A percentile compares a stretch with the other conserved stretches of the same genome.
phyloP scores from a whole-genome alignment of 2,113 vertebrate genomes.

The Gallinago paraguaiae region DNA sequence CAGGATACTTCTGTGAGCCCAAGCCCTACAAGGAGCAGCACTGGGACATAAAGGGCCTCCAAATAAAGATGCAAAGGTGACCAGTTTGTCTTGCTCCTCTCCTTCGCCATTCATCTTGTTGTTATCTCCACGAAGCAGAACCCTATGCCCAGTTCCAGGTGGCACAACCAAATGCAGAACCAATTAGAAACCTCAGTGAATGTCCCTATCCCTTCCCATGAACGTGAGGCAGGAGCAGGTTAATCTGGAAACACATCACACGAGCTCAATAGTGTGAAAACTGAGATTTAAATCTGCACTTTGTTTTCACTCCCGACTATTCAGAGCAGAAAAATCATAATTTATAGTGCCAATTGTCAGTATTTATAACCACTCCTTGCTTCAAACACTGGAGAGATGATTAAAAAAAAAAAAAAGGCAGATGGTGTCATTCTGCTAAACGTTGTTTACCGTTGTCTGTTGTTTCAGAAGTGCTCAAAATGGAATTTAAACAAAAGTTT shows the following conservation, averaged over 20 bases:
- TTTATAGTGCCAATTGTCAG: neutral
- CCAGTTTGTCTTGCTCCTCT: neutral
- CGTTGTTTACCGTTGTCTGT: neutral
- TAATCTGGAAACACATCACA: neutral
- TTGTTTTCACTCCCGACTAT: neutral
- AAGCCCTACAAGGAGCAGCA: neutral
- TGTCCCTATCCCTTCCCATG: neutral
- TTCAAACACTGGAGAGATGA: neutral
- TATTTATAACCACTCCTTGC: neutral
- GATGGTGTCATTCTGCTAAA: neutral
- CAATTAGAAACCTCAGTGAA: neutral
- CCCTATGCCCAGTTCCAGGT: neutral
- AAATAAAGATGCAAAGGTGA: neutral
- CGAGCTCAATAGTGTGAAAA: neutral
- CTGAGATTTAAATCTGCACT: neutral
- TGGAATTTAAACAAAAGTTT: neutral
- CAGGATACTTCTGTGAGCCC: neutral
- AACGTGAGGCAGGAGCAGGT: neutral
- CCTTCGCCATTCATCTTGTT: accelerated
- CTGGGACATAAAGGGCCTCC: too few relatives aligned
- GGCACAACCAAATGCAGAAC: neutral
- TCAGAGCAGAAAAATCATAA: neutral
- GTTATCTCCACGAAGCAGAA: neutral
- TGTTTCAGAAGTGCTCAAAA: neutral
- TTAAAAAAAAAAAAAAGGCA: neutral